Evolutionary conservation across 2,888 invertebrate genomes (phyloP).

Genomic region (Zaprionus bogoriensis): DNA sequence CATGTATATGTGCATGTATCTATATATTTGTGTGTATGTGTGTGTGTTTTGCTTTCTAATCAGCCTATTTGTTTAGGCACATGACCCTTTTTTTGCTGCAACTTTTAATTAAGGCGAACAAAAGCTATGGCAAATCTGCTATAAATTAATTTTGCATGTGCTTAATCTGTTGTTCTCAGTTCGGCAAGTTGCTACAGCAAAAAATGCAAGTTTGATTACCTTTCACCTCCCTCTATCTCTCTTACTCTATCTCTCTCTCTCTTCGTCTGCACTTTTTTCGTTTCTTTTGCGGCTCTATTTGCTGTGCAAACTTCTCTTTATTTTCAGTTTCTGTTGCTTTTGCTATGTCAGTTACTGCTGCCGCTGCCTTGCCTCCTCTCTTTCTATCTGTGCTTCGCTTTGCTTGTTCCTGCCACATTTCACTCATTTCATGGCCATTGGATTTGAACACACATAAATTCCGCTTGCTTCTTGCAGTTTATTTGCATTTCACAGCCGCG

Average conservation of each 20-base stretch:
- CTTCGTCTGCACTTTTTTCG: not conserved
- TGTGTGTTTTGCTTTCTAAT: slow-evolving; percentile 49
- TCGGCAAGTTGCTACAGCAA: not conserved
- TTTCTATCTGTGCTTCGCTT: not conserved
- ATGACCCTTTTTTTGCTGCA: slow-evolving; percentile 7
- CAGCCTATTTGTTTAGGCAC: slow-evolving; percentile 69
- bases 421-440: slow-evolving; percentile 46
- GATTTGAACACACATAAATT: slow-evolving; percentile 35
- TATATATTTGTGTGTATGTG: slow-evolving; percentile 1
- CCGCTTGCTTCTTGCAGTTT: slow-evolving; percentile 13
- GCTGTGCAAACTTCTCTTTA: not conserved
- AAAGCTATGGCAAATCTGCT: slow-evolving; percentile 2
- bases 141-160: slow-evolving; percentile 10
- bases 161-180: slow-evolving; percentile 6
- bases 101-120: slow-evolving; percentile 42
- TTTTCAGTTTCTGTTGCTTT: not conserved
- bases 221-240: not conserved
- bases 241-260: not conserved
- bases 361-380: not conserved
- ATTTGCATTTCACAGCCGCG: slow-evolving; percentile 40
- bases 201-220: not conserved
- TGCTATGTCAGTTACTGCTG: not conserved
- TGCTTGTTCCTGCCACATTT: slow-evolving; percentile 28
- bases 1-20: not conserved
- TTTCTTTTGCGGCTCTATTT: not conserved